These are phyloP conservation scores for Thecocarcelia acutangulata DNA, from an alignment of 2,888 invertebrate species.

Conservation along the genomic window DNA sequence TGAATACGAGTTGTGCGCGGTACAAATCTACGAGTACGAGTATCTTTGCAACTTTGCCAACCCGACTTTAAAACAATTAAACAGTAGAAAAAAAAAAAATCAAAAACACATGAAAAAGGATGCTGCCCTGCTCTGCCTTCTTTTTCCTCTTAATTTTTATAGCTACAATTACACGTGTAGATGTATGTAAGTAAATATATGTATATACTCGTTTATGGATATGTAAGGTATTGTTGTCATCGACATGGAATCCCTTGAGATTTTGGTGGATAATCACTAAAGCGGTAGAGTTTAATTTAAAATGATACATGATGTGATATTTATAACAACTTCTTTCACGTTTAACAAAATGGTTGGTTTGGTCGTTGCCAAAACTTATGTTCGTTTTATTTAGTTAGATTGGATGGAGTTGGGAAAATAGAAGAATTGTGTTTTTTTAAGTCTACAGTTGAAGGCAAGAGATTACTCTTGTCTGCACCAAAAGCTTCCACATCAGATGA, in stretches of 20 bases:
- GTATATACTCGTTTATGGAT: no score
- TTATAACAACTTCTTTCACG: constrained; percentile 79
- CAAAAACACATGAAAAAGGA: constrained; percentile 43
- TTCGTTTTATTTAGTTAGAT: no score
- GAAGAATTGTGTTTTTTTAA: no score
- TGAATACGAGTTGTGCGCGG: constrained; percentile 1
- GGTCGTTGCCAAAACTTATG: no score
- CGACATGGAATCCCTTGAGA: constrained; percentile 38
- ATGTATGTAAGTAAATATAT: no score
- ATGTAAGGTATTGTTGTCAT: constrained; percentile 38
- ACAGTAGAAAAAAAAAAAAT: constrained; percentile 73
- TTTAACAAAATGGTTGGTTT: neutral
- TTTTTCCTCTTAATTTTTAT: constrained; percentile 4
- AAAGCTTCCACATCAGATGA: no score
- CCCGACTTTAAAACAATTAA: constrained; percentile 81
- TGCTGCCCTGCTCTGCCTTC: neutral
- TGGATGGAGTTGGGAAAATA: no score
- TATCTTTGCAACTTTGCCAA: constrained; percentile 72
- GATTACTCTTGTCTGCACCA: no score
- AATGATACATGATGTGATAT: constrained; percentile 80
- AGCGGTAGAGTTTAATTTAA: constrained; percentile 53
- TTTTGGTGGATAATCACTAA: constrained; percentile 46
- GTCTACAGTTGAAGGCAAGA: neutral
- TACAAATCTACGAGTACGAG: no score
- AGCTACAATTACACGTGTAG: neutral